Evolutionary conservation across 1,140 invertebrate species (phyloP), one percentile per base, ranked within the genome.

Genomic region (Colletes latitarsis): DNA sequence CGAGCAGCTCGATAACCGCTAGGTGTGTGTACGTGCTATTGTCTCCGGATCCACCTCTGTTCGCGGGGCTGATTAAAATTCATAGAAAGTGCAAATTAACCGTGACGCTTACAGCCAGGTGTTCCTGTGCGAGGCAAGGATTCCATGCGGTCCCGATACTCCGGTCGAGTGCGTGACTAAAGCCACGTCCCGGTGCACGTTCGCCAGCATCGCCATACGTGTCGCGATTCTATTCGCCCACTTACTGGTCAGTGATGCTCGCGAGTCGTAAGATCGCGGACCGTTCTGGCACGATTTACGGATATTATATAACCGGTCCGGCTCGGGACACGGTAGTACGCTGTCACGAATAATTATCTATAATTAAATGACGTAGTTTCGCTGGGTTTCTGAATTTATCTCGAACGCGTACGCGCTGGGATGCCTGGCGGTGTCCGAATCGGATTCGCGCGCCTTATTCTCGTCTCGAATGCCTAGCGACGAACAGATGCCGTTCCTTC

Each of bases 51-150:
- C 67, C 75, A 72, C 64, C 15, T 77, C 58, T 66, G 83, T 62
- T 76, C 68, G 72, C 67, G 64, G 43, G 80, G 87, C 86, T 89
- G 84, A 89, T 91, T 89, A 88, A 91, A 89, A 91, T 90, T 91
- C 88, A 90, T 90, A 80, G 88, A 86, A 88, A 89, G 89, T 90
- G 90, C 86, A 88, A 89, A 90, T 91, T 89, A 91, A 89, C 84
- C 83, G 85, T 89, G 88, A 87, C 85, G 84, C 76, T 78, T 79
- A 78, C 82, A 83, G 82, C 82, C 85, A 89, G 88, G 88, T 88
- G 88, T 88, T 89, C 82, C 72, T 82, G 81, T 58, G 84, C 62
- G 67, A 70, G 52, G 73, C 78, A 73, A 74, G 63, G 63, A 84
- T 85, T 84, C 81, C 82, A 80, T 80, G 66, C 66, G 84, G 70